These are phyloP conservation scores for Heliocidaris erythrogramma DNA, from an alignment of 35 echinoderm and acorn worm species.

Conservation along the genomic window DNA sequence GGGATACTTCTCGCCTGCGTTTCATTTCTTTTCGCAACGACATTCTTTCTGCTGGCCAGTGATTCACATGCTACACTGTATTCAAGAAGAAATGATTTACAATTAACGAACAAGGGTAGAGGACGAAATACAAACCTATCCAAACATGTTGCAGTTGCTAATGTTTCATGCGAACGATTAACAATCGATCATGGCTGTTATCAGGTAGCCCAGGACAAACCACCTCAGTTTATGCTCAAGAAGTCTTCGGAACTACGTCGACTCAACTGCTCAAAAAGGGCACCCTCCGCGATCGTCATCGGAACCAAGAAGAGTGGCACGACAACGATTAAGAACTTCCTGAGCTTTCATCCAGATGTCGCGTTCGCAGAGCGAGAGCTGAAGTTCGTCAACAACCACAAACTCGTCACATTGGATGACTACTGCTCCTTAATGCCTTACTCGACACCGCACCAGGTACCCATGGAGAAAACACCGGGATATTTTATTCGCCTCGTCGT, in stretches of 20 bases:
- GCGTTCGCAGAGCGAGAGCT: constrained; percentile 54
- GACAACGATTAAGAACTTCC: constrained; percentile 64
- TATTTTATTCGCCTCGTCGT: constrained; percentile 30
- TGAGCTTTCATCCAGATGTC: constrained; percentile 74
- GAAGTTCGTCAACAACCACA: constrained; percentile 51
- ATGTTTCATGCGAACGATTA: background rate
- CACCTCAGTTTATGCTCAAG: background rate
- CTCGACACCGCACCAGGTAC: constrained; percentile 32
- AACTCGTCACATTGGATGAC: background rate
- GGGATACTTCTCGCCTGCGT: background rate
- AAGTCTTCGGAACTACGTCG: background rate
- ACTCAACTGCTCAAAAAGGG: constrained; percentile 44
- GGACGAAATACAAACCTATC: background rate
- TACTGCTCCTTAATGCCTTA: constrained; percentile 51
- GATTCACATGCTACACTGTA: background rate
- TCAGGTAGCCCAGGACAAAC: background rate
- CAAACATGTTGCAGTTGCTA: background rate
- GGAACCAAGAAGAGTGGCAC: constrained; percentile 74
- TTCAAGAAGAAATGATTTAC: background rate
- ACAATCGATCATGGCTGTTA: constrained; percentile 26
- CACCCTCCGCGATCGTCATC: constrained; percentile 56
- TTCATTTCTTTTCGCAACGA: background rate
- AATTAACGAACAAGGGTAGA: background rate
- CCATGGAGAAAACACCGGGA: constrained; percentile 69
- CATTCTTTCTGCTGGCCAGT: background rate